Evolutionary conservation across 2,113 vertebrate species (phyloP), one percentile per base, ranked within the genome.

Genomic region (Eolophus roseicapilla): DNA sequence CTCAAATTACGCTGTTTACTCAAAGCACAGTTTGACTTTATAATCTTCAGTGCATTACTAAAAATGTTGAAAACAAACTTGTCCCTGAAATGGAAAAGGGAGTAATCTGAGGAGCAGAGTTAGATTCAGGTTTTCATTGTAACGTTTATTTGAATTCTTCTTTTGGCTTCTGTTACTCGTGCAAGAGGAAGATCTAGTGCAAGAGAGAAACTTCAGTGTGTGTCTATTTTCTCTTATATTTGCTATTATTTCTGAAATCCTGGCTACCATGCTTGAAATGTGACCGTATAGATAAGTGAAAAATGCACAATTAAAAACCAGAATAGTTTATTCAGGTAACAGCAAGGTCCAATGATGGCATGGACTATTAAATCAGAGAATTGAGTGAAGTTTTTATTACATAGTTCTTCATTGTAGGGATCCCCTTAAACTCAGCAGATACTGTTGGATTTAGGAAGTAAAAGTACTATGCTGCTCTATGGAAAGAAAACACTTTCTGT

Each of bases 131-230:
- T 71, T 44, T 28, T 28, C 57, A 5, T 13, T 46, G 21, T 43
- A 44, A 20, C 0, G 0, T 39, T 50, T 20, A 1, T 65, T 43
- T 55, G 52, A 52, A 86, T 18, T 7, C 27, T 52, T 25, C 18
- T 46, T 25, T 62, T 86, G 44, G 17, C 62, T 65, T 35, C 78
- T 53, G 41, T 53, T 68, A 12, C 1, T 37, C 5, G 43, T 68
- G 28, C n/a, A 13, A 17, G 25, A 80, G 39, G 46, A 46, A n/a
- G 68, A 19, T 3, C 0, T 10, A 4, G 29, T 12, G 53, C 17
- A 20, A 11, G 7, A 41, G 43, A 23, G 41, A 28, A 44, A 33
- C 18, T 35, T 33, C 0, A n/a, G 18, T 17, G 23, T 0, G 0
- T 43, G 17, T 39, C 9, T 17, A 5, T 64, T 78, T n/a, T 28